These are phyloP conservation scores for Anoplopoma fimbria DNA, from an alignment of 2,113 vertebrate species.

Conservation along the genomic window DNA sequence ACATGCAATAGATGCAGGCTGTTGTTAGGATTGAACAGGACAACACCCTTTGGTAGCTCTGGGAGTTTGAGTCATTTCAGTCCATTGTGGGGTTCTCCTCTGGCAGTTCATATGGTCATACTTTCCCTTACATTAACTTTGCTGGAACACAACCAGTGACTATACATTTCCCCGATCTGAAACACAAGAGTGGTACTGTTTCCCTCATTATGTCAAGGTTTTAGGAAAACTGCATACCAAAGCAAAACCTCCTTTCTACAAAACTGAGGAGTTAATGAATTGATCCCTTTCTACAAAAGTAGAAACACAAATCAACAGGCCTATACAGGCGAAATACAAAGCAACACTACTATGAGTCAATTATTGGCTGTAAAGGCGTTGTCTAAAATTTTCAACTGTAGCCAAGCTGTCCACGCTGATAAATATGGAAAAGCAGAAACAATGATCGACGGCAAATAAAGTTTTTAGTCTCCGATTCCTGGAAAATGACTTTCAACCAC, in stretches of 20 bases:
- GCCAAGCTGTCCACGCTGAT: constrained; percentile 38
- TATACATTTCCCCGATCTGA: constrained; percentile 14
- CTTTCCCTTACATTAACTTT: constrained; percentile 40
- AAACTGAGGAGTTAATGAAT: neutral
- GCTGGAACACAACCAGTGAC: constrained; percentile 39
- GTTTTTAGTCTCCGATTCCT: neutral
- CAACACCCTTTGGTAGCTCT: constrained; percentile 46
- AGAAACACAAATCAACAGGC: neutral
- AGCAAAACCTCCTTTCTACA: constrained; percentile 17
- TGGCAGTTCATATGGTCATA: constrained; percentile 21
- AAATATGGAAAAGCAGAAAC: constrained; percentile 25
- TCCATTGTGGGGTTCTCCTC: constrained; percentile 57
- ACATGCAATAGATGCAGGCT: constrained; percentile 50
- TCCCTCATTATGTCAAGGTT: neutral
- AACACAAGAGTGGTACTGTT: neutral
- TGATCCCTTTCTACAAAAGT: neutral
- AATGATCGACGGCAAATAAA: constrained; percentile 12
- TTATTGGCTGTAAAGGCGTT: constrained; percentile 6
- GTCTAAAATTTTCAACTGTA: constrained; percentile 22
- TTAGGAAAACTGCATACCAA: constrained; percentile 5
- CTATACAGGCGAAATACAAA: neutral
- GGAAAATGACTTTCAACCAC: constrained; percentile 29
- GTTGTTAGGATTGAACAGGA: constrained; percentile 28
- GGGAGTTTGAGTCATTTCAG: constrained; percentile 26
- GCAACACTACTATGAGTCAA: neutral